Percentiles rank a stretch among this genome's conserved stretches.
These are phyloP conservation scores for Mohoua ochrocephala DNA, from an alignment of 2,113 vertebrate genomes.

Conservation along the genomic window DNA sequence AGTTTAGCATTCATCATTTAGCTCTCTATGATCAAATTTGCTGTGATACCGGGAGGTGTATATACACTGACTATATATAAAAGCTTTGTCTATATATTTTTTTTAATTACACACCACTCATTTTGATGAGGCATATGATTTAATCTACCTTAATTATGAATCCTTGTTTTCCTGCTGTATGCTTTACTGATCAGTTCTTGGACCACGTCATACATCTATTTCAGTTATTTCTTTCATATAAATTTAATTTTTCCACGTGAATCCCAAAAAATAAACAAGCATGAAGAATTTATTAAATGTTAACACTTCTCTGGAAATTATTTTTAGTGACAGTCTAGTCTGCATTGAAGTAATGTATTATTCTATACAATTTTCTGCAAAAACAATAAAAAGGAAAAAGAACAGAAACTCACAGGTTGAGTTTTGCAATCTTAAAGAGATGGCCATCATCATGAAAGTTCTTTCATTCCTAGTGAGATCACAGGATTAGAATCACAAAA, in stretches of 20 bases:
- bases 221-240: neutral
- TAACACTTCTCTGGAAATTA: neutral
- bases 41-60: neutral
- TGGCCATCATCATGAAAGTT: neutral
- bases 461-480: neutral
- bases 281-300: neutral
- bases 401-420: neutral
- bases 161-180: neutral
- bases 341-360: neutral
- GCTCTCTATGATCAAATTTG: neutral
- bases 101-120: neutral
- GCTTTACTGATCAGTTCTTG: neutral
- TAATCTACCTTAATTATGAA: neutral
- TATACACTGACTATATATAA: neutral
- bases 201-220: neutral
- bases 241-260: neutral
- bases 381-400: neutral
- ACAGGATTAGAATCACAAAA: neutral
- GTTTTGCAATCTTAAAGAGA: neutral
- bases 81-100: neutral
- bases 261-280: neutral
- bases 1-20: neutral
- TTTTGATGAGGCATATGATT: neutral
- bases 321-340: neutral
- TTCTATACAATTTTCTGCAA: neutral